These are phyloP conservation scores for Agrotis segetum DNA, from an alignment of 2,888 invertebrate species.

Conservation along the genomic window DNA sequence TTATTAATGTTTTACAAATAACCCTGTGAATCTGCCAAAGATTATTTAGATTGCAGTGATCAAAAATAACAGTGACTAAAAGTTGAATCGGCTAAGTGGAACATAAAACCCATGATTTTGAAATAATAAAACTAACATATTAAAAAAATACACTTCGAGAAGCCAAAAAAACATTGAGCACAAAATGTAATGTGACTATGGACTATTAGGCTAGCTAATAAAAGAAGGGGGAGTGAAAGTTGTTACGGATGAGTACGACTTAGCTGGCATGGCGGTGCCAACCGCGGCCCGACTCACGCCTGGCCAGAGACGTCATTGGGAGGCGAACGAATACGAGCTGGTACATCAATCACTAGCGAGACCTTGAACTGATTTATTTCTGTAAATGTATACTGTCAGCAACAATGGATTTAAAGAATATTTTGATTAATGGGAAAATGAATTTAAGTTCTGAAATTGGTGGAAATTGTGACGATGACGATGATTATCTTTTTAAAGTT, in stretches of 20 bases:
- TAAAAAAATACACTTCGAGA: slow-evolving; percentile 10
- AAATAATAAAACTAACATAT: no score
- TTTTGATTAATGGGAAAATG: not conserved
- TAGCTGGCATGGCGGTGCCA: slow-evolving; percentile 67
- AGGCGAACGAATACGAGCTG: slow-evolving; percentile 43
- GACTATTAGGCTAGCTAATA: slow-evolving; percentile 61
- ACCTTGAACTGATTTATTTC: slow-evolving; percentile 60
- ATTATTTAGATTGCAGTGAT: no score
- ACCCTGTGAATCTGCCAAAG: no score
- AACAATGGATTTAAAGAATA: slow-evolving; percentile 1
- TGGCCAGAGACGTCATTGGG: slow-evolving; percentile 52
- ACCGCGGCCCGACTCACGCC: slow-evolving; percentile 57
- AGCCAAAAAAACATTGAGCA: slow-evolving; percentile 32
- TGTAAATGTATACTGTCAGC: slow-evolving; percentile 33
- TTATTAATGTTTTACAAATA: no score
- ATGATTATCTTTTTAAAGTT: not conserved
- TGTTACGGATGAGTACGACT: slow-evolving; percentile 51
- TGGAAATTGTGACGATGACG: not conserved
- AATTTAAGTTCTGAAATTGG: not conserved
- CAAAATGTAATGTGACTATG: slow-evolving; percentile 61
- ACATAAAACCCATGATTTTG: no score
- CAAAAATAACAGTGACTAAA: no score
- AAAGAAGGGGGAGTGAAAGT: slow-evolving; percentile 62
- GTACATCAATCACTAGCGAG: slow-evolving; percentile 58
- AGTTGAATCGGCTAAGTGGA: no score